Percentiles rank a stretch among this genome's conserved stretches.
phyloP scores from a whole-genome alignment of 2,797 vertebrate species.

The Pseudopleuronectes americanus region DNA sequence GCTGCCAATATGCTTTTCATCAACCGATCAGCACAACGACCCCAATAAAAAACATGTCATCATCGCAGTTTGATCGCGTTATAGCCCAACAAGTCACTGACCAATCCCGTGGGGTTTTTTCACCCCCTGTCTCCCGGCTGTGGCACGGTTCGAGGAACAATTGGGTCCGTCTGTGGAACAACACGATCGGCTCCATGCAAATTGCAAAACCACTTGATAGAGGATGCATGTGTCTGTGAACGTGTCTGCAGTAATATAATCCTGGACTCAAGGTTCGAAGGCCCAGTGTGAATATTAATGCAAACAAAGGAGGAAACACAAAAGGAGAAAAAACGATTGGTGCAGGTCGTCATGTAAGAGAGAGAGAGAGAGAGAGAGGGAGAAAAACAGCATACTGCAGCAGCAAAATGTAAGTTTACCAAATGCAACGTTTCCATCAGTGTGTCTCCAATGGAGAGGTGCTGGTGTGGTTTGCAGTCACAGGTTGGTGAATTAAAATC shows the following conservation, averaged over 20 bases:
- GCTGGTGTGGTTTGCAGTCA: neutral
- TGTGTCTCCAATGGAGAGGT: neutral
- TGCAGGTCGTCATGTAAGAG: constrained; percentile 22
- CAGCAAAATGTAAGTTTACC: constrained; percentile 13
- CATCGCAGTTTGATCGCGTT: constrained; percentile 27
- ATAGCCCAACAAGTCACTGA: constrained; percentile 49
- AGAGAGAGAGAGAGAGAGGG: neutral
- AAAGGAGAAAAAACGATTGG: constrained; percentile 44
- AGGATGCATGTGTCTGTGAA: constrained; percentile 50
- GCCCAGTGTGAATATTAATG: constrained; percentile 57
- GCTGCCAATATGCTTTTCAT: constrained; percentile 63
- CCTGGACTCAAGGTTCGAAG: constrained; percentile 46
- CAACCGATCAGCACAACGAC: constrained; percentile 14
- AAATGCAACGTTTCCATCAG: neutral
- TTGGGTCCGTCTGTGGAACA: constrained; percentile 45
- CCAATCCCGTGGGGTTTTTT: neutral
- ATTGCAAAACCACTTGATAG: constrained; percentile 66
- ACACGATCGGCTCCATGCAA: constrained; percentile 48
- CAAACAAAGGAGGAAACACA: constrained; percentile 62
- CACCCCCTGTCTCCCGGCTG: neutral
- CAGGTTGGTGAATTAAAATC: neutral
- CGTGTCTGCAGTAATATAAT: constrained; percentile 20
- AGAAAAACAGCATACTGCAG: constrained; percentile 1
- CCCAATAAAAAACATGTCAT: neutral
- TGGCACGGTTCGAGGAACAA: constrained; percentile 29